Evolutionary conservation across 2,888 invertebrate genomes (phyloP), one percentile per base, ranked within the genome.

Genomic region (Vesta saturnalis): DNA sequence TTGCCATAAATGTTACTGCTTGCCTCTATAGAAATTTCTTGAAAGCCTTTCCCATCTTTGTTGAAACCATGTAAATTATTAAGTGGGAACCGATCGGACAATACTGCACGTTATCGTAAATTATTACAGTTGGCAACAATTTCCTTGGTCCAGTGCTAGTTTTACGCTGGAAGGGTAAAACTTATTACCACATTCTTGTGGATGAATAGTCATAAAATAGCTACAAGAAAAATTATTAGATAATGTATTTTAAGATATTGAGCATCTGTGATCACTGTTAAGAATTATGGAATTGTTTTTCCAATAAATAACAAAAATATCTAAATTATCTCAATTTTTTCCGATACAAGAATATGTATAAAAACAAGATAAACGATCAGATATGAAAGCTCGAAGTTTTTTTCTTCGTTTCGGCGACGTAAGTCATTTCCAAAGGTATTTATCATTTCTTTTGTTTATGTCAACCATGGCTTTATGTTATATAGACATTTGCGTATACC

Each of bases 281-380:
- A 67, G 67, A 67, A 63, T 67, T 67, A 67, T 67, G 18, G 67
- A 54, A 63, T 60, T 67, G 67, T 67, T 67, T 67, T 62, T 58
- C 47, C 62, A 57, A 67, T 67, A 58, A 43, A 52, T 62, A 67
- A 62, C 61, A 57, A 55, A 63, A 67, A 67, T 67, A 54, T 58
- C 67, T 64, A 67, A 67, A 67, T 67, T 67, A 67, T 67, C 59
- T 63, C 61, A 58, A 49, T 59, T 64, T 60, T 67, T 57, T 58
- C 23, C 54, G 54, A 67, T 54, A 67, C 56, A 67, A 63, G 59
- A 63, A 63, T 63, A 63, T 19, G 54, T 63, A 63, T 54, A 63
- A 63, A 67, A 63, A 67, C n/a, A 67, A 63, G 67, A 67, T 56
- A 64, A 67, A 67, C 67, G 63, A 64, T 47, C 57, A 18, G 47